phyloP scores from a whole-genome alignment of 35 echinoderm and acorn worm species.

The Apostichopus japonicus region DNA sequence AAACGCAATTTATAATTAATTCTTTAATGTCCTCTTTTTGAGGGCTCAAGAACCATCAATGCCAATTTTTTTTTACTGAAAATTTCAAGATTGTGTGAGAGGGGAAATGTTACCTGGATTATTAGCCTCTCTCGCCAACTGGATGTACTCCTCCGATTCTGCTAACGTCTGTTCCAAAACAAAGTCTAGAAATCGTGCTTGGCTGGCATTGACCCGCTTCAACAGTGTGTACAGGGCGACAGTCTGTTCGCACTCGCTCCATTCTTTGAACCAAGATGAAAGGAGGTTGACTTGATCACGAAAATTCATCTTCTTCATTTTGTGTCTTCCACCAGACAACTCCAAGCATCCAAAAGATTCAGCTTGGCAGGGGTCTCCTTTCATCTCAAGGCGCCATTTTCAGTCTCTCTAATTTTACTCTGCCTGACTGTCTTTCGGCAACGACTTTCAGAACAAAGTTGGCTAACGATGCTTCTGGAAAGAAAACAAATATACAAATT shows the following conservation, averaged over 20 bases:
- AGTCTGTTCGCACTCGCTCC: conserved; percentile 98
- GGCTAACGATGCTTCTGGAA: background rate
- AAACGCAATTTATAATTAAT: too few species aligned
- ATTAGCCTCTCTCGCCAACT: conserved; percentile 89
- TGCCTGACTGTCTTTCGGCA: background rate
- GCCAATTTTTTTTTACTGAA: too few species aligned
- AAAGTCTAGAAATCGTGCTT: conserved; percentile 84
- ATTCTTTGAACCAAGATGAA: conserved; percentile 92
- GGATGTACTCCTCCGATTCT: conserved; percentile 78
- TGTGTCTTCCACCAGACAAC: background rate
- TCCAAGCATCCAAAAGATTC: background rate
- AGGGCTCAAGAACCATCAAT: too few species aligned
- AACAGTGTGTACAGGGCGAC: conserved; percentile 91
- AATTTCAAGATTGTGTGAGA: too few species aligned
- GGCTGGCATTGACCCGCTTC: conserved; percentile 77
- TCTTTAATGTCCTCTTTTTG: too few species aligned
- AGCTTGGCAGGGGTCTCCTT: background rate
- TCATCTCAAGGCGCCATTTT: conserved; percentile 28
- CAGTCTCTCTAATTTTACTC: background rate
- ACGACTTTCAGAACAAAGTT: background rate
- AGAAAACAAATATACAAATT: background rate
- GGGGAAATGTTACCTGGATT: conserved; percentile 68
- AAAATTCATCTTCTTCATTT: conserved; percentile 91
- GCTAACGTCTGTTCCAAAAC: conserved; percentile 88
- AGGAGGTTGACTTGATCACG: conserved; percentile 89